Conservation (phyloP, 2,797 vertebrate species). For the Schizopygopsis pylzovi region DNA sequence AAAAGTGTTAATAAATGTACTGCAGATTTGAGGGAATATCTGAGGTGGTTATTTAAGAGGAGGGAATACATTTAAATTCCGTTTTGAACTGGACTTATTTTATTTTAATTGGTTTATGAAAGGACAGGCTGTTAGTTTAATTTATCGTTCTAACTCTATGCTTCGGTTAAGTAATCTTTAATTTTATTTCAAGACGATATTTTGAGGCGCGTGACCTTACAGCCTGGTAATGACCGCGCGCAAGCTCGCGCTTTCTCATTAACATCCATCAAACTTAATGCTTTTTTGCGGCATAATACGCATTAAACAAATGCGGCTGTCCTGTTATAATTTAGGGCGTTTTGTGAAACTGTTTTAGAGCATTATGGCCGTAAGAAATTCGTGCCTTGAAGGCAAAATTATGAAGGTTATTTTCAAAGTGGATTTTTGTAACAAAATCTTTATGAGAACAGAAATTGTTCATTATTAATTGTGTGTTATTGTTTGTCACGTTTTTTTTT, state of each 20-base stretch:
- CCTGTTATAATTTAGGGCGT: background rate
- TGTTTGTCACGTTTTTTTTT: background rate
- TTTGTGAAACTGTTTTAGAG: background rate
- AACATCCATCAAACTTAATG: conserved; percentile 36
- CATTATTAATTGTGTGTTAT: conserved; percentile 1
- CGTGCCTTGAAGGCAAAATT: background rate
- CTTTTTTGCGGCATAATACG: background rate
- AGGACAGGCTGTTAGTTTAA: background rate
- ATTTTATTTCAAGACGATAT: conserved; percentile 9
- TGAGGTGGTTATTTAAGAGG: background rate
- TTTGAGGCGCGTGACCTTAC: conserved; percentile 11
- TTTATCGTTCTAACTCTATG: background rate
- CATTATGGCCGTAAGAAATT: background rate
- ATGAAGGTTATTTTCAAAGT: background rate
- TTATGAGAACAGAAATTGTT: background rate
- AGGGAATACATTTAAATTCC: background rate
- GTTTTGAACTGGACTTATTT: background rate
- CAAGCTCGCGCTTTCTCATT: conserved; percentile 20
- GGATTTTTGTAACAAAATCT: background rate
- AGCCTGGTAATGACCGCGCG: conserved; percentile 11
- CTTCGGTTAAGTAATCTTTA: background rate
- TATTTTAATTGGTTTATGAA: background rate
- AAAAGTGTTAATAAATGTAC: conserved; percentile 9
- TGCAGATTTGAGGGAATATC: background rate
- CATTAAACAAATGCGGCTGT: conserved; percentile 1